Conservation (phyloP, 2,113 vertebrate genomes). For the Thomomys bottae region DNA sequence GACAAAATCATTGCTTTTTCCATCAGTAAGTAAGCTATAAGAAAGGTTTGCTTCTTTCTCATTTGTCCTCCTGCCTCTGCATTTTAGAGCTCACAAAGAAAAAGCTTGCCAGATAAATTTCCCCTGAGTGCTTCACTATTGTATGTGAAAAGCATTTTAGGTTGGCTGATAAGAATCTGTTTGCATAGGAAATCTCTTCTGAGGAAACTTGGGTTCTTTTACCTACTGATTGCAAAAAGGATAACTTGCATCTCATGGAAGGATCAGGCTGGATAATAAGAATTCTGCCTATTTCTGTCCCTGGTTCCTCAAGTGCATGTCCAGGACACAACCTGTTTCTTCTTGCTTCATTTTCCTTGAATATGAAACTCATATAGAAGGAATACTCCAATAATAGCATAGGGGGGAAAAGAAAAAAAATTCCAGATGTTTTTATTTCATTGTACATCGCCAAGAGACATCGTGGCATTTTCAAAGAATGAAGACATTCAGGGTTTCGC, state of each 20-base stretch:
- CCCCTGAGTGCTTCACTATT: constrained; percentile 1
- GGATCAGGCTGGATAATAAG: neutral
- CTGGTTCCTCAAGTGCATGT: neutral
- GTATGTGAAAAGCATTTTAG: constrained; percentile 54
- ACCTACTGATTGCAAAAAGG: neutral
- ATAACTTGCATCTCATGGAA: neutral
- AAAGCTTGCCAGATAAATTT: neutral
- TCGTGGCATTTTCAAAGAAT: neutral
- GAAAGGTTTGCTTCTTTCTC: constrained; percentile 36
- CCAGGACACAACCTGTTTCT: neutral
- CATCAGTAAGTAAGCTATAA: neutral
- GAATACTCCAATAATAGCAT: neutral
- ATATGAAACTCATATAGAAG: neutral
- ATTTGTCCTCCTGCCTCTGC: neutral
- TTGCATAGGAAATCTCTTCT: constrained; percentile 35
- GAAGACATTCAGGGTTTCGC: neutral
- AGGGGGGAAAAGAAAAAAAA: neutral
- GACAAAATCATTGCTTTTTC: constrained; percentile 48
- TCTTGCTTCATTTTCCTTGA: neutral
- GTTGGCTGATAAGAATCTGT: constrained; percentile 37
- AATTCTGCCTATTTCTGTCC: neutral
- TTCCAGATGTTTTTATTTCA: constrained; percentile 14
- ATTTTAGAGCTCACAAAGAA: neutral
- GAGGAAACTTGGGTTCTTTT: constrained; percentile 12
- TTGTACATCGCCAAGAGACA: constrained; percentile 13